Base-by-base conservation (phyloP, 2,113 vertebrate genomes). In the Guaruba guarouba region DNA sequence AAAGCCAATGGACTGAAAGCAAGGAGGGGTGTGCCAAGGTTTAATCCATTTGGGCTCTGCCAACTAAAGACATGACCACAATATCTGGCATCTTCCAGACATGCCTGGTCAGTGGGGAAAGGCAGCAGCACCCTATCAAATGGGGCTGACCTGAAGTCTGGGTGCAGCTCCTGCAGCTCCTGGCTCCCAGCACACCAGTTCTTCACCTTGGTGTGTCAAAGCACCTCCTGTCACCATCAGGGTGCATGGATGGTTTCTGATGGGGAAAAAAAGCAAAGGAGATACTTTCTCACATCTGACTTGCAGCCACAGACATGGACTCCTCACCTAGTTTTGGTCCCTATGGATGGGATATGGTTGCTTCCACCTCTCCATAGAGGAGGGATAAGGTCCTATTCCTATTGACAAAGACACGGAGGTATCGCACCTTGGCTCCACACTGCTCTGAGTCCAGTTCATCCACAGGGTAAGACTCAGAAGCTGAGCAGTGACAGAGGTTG, bases 341-440 rank as follows among this genome's bases (percentile, higher is more conserved):
- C 35, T 35, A 1, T 27, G 24, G 51, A 8, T n/a, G 43, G 55
- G 43, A 19, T 59, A 44, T 11, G 44, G 29, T 5, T 41, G 46
- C 67, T 35, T 52, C 78, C 31, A 20, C 22, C 48, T 54, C 20
- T 68, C 15, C 22, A 28, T 7, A 43, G 48, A 11, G 19, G 19
- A 70, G 35, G 7, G 33, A 49, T 31, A 51, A n/a, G 4, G 8
- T 46, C 24, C 16, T 44, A 7, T 52, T 51, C 43, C 54, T 46
- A 13, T 3, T 28, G 18, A 28, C 22, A 41, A 57, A 35, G 31
- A 17, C 48, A 43, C 0, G 0, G 70, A 70, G 10, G 28, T 64
- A 13, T 46, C 35, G 10, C 49, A 41, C 19, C 64, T 17, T 19
- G 43, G 33, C 14, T 46, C 19, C 17, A 78, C 33, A 3, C 19